Evolutionary conservation across 2,113 vertebrate genomes (phyloP).

Genomic region (Plotosus lineatus): DNA sequence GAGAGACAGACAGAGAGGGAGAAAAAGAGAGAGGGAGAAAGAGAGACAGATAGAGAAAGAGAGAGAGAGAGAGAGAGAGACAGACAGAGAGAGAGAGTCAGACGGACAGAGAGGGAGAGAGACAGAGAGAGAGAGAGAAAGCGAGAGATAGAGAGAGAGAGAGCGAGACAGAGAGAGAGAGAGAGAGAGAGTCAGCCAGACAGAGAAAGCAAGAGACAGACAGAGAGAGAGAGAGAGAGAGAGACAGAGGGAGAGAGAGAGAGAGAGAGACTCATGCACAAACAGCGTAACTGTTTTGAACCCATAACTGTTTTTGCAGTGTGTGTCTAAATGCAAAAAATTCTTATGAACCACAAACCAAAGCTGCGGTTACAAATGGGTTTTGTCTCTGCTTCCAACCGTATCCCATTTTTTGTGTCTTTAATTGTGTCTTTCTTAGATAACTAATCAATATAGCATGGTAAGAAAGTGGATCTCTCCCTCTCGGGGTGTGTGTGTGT

Average conservation of each 20-base stretch:
- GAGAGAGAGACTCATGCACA: neutral
- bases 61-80: conserved; percentile 23
- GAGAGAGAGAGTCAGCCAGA: neutral
- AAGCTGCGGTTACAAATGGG: conserved; percentile 60
- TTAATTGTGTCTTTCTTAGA: conserved; percentile 39
- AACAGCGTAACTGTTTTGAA: conserved; percentile 18
- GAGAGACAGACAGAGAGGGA: conserved; percentile 6
- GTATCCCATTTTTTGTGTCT: conserved; percentile 53
- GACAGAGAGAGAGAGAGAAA: conserved; percentile 23
- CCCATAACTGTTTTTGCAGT: conserved; percentile 40
- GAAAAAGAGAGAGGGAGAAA: conserved; percentile 9
- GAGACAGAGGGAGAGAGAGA: neutral
- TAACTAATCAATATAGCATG: conserved; percentile 34
- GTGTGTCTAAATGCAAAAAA: conserved; percentile 43
- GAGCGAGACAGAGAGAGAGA: conserved; percentile 9
- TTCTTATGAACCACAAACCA: conserved; percentile 56
- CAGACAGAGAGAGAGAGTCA: neutral
- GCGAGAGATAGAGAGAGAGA: neutral
- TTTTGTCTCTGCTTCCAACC: conserved; percentile 52
- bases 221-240: conserved; percentile 12
- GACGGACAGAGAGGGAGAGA: too few species aligned
- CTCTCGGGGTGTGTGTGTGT: neutral
- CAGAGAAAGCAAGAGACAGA: too few species aligned
- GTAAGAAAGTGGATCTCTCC: conserved; percentile 12
- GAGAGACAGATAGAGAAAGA: neutral